These are phyloP conservation scores for Cherax quadricarinatus DNA, from an alignment of 1,140 invertebrate genomes.

Conservation along the genomic window DNA sequence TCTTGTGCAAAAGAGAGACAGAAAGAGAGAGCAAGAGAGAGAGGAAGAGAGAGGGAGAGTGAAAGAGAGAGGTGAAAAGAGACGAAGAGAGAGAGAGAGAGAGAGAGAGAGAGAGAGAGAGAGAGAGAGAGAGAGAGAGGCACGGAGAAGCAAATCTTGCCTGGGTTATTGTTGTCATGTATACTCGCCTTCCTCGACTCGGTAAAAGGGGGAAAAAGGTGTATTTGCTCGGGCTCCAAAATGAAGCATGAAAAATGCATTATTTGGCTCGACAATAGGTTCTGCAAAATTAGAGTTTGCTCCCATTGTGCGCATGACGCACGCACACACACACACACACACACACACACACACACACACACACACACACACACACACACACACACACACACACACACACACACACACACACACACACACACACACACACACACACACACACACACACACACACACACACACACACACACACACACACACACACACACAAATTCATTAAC, in stretches of 20 bases:
- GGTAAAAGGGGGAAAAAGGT: neutral
- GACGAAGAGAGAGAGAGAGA: neutral
- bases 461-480: neutral
- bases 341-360: neutral
- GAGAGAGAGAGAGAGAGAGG: neutral
- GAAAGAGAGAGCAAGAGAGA: neutral
- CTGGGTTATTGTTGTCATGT: neutral
- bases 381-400: constrained; percentile 1
- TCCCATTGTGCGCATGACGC: constrained; percentile 17
- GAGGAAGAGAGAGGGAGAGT: neutral
- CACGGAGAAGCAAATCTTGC: neutral
- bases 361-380: neutral
- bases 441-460: neutral
- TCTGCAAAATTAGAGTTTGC: constrained; percentile 21
- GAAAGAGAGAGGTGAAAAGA: neutral
- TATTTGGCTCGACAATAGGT: constrained; percentile 22
- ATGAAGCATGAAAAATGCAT: constrained; percentile 24
- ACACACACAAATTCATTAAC: neutral
- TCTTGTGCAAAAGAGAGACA: neutral
- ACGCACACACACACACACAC: neutral
- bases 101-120: neutral
- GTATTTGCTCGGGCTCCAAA: constrained; percentile 20
- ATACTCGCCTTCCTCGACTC: neutral
- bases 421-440: neutral
- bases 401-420: constrained; percentile 3